Percentiles rank a stretch among this genome's conserved stretches.
Evolutionary conservation across 1,140 invertebrate species (phyloP).

Genomic region (Drosophila triauraria): DNA sequence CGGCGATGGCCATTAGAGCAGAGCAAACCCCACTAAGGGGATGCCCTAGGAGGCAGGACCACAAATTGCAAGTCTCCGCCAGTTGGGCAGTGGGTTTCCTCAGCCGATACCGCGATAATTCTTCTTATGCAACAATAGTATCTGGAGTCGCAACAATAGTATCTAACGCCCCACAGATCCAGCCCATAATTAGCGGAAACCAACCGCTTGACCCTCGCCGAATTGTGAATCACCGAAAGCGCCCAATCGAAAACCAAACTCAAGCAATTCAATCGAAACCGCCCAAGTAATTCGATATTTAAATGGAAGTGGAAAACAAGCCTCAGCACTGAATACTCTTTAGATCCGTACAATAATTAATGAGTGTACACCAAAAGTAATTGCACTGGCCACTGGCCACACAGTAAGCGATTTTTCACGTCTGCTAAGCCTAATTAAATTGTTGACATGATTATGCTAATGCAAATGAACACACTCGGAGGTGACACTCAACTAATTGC

Average conservation of each 20-base stretch:
- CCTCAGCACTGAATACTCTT: slow-evolving; percentile 8
- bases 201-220: slow-evolving; percentile 22
- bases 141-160: neutral
- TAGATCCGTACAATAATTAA: neutral
- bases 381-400: too few relatives aligned
- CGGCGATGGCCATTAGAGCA: slow-evolving; percentile 41
- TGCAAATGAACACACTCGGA: neutral
- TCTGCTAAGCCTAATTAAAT: neutral
- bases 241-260: slow-evolving; percentile 20
- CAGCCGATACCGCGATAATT: neutral
- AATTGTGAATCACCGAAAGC: slow-evolving; percentile 34
- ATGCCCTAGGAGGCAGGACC: slow-evolving; percentile 18
- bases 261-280: slow-evolving; percentile 43
- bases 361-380: neutral
- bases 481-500: neutral
- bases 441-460: neutral
- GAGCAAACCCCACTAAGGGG: slow-evolving; percentile 27
- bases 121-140: neutral
- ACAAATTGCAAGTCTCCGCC: slow-evolving; percentile 6
- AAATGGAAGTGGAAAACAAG: neutral
- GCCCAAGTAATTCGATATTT: neutral
- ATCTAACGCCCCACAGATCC: neutral
- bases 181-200: slow-evolving; percentile 16
- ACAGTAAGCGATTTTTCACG: neutral
- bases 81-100: neutral